Evolutionary conservation across 2,797 vertebrate genomes (phyloP).

Genomic region (Hemitrygon akajei): DNA sequence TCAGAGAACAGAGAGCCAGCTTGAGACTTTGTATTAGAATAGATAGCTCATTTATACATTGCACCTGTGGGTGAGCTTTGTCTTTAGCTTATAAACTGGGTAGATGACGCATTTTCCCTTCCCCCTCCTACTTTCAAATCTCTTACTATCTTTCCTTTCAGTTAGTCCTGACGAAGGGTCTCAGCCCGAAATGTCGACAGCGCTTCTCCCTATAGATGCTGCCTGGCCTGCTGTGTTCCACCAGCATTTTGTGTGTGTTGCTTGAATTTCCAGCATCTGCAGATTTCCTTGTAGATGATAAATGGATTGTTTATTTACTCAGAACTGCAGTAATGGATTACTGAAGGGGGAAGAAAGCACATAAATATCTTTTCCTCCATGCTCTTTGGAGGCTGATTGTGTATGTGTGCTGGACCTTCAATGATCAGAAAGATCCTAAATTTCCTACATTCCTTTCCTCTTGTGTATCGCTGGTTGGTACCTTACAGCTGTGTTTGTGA

Average conservation of each 20-base stretch:
- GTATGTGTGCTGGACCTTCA: background rate
- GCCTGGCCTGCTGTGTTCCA: no score
- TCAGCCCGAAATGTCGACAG: no score
- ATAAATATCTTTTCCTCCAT: slow-evolving; percentile 11
- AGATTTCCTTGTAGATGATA: no score
- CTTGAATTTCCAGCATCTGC: no score
- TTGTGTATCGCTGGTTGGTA: no score
- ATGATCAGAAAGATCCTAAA: background rate
- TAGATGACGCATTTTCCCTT: no score
- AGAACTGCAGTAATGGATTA: background rate
- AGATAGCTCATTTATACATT: background rate
- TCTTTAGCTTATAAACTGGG: background rate
- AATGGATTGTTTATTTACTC: background rate
- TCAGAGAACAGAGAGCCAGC: background rate
- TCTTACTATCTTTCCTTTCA: no score
- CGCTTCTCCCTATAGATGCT: no score
- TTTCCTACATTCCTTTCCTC: no score
- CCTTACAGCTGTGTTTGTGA: background rate
- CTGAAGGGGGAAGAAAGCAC: background rate
- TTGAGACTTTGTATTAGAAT: background rate
- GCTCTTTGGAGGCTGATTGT: background rate
- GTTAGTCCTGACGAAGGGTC: no score
- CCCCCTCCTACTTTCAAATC: no score
- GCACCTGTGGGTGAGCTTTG: background rate
- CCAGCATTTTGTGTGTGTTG: no score